Evolutionary conservation across 2,113 vertebrate genomes (phyloP).

Genomic region (Orcinus orca): DNA sequence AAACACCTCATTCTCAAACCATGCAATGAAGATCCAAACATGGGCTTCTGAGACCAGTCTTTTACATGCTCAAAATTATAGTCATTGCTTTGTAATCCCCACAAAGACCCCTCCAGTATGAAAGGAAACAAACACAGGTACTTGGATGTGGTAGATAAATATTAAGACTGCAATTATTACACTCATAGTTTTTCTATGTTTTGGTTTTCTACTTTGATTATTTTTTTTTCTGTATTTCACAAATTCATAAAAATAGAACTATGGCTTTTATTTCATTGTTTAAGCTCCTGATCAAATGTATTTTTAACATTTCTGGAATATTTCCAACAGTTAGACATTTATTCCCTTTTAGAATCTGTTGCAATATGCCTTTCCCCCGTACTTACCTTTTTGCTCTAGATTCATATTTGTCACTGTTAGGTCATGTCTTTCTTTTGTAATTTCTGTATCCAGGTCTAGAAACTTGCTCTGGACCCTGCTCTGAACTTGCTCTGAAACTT

Average conservation of each 20-base stretch:
- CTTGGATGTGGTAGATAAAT: not conserved
- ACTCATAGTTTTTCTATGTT: not conserved
- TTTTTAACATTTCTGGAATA: not conserved
- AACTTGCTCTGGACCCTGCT: not conserved
- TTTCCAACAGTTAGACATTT: not conserved
- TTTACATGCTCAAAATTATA: not conserved
- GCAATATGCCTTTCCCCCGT: fast-evolving
- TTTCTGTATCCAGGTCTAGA: not conserved
- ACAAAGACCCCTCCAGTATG: not conserved
- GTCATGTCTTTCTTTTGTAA: not conserved
- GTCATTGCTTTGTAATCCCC: not conserved
- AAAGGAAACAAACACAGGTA: not conserved
- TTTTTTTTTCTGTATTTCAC: not conserved
- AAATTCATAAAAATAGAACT: not conserved
- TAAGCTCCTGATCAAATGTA: not conserved
- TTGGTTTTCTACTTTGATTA: not conserved
- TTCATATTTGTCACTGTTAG: not conserved
- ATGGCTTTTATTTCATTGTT: not conserved
- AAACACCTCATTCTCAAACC: not conserved
- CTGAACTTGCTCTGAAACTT: not conserved
- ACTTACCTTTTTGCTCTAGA: not conserved
- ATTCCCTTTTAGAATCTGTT: not conserved
- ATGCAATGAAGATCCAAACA: not conserved
- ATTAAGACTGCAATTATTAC: not conserved
- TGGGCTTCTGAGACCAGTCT: not conserved